Base-by-base conservation (phyloP, 2,888 invertebrate species). In the Rapana venosa region DNA sequence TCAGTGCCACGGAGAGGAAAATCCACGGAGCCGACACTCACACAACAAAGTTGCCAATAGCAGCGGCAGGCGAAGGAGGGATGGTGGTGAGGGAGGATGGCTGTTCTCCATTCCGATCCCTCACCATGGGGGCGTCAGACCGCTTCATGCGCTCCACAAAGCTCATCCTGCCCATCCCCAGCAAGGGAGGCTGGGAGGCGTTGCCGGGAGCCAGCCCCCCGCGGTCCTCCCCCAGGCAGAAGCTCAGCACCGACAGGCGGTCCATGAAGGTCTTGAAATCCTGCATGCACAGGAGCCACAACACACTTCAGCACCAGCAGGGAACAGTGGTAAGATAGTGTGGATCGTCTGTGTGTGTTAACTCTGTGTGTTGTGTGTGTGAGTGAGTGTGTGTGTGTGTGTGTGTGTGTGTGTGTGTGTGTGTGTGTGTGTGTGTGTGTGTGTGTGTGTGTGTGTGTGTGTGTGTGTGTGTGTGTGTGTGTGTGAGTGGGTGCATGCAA, bases 181-280 rank as follows among this genome's bases (percentile, higher is more conserved):
- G 47, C 70, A 70, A 2, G 11, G 35, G 5, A 4, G 79, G 17
- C 70, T 70, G 88, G 32, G 81, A 61, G 15, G 30, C 56, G 58
- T 32, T 58, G 58, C 8, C 13, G 74, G 13, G n/a, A 17, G 22
- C 30, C 17, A 35, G 32, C 15, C 61, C 74, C 30, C 70, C 89
- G 13, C 30, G 26, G 17, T 84, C 74, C 15, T 32, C 70, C n/a
- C 70, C 74, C 30, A 96, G 93, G 92, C 96, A 96, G 89, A 96
- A 95, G 85, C 96, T 94, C 56, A 96, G 92, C 30, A 94, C 92
- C 15, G 95, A 93, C 91, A 96, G 94, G 61, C 94, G 94, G 58
- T 94, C 94, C 58, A 96, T 93, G 90, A 96, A 96, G 17, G 92
- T 93, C 90, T 96, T 96, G 96, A 96, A 96, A 90, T 95, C 95